These are phyloP conservation scores for Catharus fuscescens DNA, from an alignment of 2,113 vertebrate genomes.

Conservation along the genomic window DNA sequence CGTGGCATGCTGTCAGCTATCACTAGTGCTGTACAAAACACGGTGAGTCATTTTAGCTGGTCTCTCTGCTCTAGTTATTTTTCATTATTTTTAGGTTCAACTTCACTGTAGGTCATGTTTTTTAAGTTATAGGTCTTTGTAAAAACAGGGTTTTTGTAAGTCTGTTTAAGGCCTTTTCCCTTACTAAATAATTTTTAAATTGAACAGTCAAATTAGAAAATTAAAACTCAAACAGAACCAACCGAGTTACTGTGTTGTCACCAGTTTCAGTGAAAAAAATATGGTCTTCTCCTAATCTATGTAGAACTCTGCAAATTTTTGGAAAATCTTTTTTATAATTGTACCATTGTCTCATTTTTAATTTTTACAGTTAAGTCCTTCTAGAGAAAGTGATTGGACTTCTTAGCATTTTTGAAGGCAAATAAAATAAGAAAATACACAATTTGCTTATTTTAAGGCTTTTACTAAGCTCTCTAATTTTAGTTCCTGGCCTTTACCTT, in stretches of 20 bases:
- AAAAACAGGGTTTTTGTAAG: not conserved
- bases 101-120: not conserved
- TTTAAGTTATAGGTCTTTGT: not conserved
- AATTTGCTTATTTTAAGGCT: not conserved
- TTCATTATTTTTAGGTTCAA: not conserved
- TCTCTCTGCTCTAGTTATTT: not conserved
- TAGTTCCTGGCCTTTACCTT: not conserved
- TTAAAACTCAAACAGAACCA: not conserved
- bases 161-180: not conserved
- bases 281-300: not conserved
- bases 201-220: not conserved
- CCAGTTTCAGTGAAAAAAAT: not conserved
- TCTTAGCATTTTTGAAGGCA: not conserved
- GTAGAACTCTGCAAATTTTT: not conserved
- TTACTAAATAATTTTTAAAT: not conserved
- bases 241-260: not conserved
- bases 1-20: constrained; percentile 90
- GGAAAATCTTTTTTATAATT: not conserved
- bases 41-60: constrained; percentile 77
- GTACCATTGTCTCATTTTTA: not conserved
- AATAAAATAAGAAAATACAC: not conserved
- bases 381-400: not conserved
- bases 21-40: constrained; percentile 89
- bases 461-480: not conserved
- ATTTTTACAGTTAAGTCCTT: not conserved